Evolutionary conservation across 2,888 invertebrate genomes (phyloP).

Genomic region (Pristionchus arcanus): DNA sequence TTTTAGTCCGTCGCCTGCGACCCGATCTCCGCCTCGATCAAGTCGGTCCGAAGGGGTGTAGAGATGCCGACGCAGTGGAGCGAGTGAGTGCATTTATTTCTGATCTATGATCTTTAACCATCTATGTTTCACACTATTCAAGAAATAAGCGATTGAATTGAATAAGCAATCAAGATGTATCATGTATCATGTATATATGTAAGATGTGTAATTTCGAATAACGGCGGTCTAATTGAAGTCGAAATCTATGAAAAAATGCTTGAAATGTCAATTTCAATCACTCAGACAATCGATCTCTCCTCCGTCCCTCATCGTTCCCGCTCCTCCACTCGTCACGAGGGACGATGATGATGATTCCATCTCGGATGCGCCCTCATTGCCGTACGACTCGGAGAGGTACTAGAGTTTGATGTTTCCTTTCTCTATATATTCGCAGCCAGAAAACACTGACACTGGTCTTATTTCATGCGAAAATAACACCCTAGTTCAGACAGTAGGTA

Average conservation of each 20-base stretch:
- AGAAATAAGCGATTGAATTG: neutral
- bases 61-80: constrained; percentile 49
- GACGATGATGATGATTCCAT: constrained; percentile 70
- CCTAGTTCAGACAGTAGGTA: too few species aligned
- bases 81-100: neutral
- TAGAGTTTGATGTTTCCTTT: too few species aligned
- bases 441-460: too few species aligned
- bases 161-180: too few species aligned
- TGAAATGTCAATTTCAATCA: too few species aligned
- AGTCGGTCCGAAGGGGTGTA: neutral
- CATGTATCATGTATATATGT: too few species aligned
- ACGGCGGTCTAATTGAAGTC: too few species aligned
- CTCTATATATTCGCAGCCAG: too few species aligned
- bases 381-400: constrained; percentile 73
- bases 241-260: too few species aligned
- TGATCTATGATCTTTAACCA: too few species aligned
- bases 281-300: constrained; percentile 10
- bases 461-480: too few species aligned
- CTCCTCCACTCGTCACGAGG: constrained; percentile 4
- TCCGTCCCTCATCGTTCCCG: neutral
- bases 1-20: constrained; percentile 69
- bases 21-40: constrained; percentile 59
- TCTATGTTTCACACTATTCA: neutral
- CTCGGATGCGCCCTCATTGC: constrained; percentile 75
- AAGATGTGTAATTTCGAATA: too few species aligned